Conservation (phyloP, 2,113 vertebrate species). For the Rattus rattus region DNA sequence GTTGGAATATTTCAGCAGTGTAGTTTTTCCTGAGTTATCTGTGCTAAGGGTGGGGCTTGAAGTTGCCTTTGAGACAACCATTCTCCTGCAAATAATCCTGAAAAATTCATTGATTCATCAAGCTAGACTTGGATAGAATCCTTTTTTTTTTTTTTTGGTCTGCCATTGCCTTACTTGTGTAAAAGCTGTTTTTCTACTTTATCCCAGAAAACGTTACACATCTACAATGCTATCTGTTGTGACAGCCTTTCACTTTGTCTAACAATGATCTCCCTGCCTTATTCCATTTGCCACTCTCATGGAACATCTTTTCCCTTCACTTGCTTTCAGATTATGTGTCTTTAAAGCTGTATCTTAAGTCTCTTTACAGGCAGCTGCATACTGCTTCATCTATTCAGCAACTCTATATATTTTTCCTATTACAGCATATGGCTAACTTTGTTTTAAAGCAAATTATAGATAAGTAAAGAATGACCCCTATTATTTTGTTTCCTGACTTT, state of each 20-base stretch:
- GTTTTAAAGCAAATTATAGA: neutral
- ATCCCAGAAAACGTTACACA: neutral
- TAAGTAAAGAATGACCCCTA: neutral
- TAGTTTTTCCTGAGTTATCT: neutral
- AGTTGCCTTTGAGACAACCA: neutral
- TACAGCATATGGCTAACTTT: neutral
- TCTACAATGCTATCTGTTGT: neutral
- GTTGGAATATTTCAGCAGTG: neutral
- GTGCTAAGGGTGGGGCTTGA: neutral
- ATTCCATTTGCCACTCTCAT: neutral
- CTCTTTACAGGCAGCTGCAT: neutral
- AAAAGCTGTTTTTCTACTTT: neutral
- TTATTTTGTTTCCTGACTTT: neutral
- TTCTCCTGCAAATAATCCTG: neutral
- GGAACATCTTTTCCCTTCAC: neutral
- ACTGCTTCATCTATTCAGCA: neutral
- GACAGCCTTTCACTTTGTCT: neutral
- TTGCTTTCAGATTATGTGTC: neutral
- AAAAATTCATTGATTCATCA: neutral
- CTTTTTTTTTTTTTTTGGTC: neutral
- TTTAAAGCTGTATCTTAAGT: neutral
- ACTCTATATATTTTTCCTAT: neutral
- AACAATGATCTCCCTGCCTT: neutral
- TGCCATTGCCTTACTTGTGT: neutral
- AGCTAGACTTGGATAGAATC: neutral